Percentiles rank a stretch among this genome's conserved stretches.
Evolutionary conservation across 2,888 invertebrate genomes (phyloP).

Genomic region (Gnatocerus cornutus): DNA sequence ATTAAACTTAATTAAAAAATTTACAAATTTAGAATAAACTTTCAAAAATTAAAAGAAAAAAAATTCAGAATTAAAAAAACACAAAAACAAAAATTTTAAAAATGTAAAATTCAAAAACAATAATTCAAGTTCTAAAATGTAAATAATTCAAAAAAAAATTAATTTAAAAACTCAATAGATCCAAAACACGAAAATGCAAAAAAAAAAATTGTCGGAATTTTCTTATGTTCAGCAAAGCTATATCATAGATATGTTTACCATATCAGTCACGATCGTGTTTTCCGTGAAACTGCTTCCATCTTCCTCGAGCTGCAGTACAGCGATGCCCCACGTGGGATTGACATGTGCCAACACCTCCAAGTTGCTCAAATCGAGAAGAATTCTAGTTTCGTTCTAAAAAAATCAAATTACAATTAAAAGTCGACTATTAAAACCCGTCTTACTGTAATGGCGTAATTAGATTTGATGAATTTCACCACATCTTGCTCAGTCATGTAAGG

Average conservation of each 20-base stretch:
- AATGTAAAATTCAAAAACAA: too few relatives aligned
- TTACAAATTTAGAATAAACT: too few relatives aligned
- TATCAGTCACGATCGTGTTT: conserved; percentile 55
- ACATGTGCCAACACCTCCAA: conserved; percentile 79
- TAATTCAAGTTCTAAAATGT: too few relatives aligned
- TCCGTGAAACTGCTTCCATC: conserved; percentile 61
- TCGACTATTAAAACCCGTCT: background rate
- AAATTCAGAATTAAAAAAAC: too few relatives aligned
- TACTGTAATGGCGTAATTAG: conserved; percentile 69
- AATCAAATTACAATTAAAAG: background rate
- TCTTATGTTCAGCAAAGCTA: too few relatives aligned
- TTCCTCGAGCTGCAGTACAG: conserved; percentile 59
- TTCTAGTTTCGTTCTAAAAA: conserved; percentile 69
- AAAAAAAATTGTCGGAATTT: too few relatives aligned
- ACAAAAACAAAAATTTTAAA: too few relatives aligned
- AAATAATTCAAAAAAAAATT: too few relatives aligned
- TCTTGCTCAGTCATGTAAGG: conserved; percentile 79
- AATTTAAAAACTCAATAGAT: too few relatives aligned
- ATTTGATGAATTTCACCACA: conserved; percentile 74
- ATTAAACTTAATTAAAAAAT: too few relatives aligned
- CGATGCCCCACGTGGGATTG: conserved; percentile 73
- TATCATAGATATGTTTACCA: conserved; percentile 69
- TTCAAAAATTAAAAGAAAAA: too few relatives aligned
- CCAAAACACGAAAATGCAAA: too few relatives aligned
- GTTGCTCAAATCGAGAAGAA: conserved; percentile 76